phyloP scores from a whole-genome alignment of 2,888 invertebrate species.

The Mesorhabditis spiculigera region DNA sequence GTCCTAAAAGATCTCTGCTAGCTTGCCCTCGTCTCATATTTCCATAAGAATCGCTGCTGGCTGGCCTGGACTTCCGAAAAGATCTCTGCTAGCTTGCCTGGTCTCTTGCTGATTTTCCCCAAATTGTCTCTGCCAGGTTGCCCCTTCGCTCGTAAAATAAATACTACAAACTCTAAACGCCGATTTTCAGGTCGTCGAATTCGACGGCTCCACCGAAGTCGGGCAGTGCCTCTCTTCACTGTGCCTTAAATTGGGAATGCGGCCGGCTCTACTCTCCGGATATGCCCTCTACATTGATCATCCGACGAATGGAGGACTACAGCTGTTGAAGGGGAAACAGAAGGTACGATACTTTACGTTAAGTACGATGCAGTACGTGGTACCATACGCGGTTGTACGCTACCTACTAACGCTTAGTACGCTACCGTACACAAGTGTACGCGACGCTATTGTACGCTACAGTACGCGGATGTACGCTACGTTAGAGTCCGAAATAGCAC shows the following conservation, averaged over 20 bases:
- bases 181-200: constrained; percentile 78
- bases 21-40: too few species aligned
- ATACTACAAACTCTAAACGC: not conserved
- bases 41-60: too few species aligned
- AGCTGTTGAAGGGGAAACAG: constrained; percentile 48
- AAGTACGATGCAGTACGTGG: too few species aligned
- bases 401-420: not conserved
- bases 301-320: constrained; percentile 64
- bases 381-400: not conserved
- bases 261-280: constrained; percentile 80
- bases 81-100: too few species aligned
- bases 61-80: too few species aligned
- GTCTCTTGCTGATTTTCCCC: too few species aligned
- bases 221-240: constrained; percentile 87
- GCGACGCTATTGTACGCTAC: too few species aligned
- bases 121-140: too few species aligned
- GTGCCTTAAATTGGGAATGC: constrained; percentile 83
- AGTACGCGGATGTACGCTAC: too few species aligned
- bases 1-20: too few species aligned
- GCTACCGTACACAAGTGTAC: too few species aligned
- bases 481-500: too few species aligned
- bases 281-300: constrained; percentile 93
- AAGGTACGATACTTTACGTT: constrained; percentile 21
- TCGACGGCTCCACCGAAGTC: constrained; percentile 94
- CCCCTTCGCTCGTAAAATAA: not conserved